A percentile compares a stretch with the other conserved stretches of the same genome.
Conservation (phyloP, 2,888 invertebrate species). For the Eupeodes latifasciatus region DNA sequence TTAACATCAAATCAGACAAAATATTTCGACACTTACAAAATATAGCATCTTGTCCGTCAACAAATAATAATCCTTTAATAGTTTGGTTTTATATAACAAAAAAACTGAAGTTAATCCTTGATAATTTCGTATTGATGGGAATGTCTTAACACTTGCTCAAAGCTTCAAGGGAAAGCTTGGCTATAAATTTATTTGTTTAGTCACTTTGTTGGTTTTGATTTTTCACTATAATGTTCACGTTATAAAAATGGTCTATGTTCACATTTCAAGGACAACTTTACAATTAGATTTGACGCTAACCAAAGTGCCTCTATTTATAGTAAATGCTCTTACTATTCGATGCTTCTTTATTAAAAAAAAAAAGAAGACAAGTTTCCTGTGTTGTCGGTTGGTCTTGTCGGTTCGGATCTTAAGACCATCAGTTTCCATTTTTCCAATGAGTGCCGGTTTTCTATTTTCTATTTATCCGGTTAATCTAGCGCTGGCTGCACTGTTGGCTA, state of each 20-base stretch:
- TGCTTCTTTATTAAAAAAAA: constrained; percentile 7
- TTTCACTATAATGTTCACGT: too few species aligned
- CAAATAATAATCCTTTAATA: background rate
- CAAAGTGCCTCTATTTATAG: constrained; percentile 79
- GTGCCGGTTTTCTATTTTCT: constrained; percentile 71
- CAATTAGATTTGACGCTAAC: constrained; percentile 81
- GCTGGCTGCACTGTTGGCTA: background rate
- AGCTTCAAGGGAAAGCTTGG: background rate
- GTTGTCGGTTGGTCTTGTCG: background rate
- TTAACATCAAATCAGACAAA: background rate
- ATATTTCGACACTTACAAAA: constrained; percentile 55
- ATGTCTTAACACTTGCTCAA: background rate
- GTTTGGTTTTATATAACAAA: background rate
- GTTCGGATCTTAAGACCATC: constrained; percentile 38
- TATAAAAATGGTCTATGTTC: constrained; percentile 34
- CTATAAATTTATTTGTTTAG: constrained; percentile 27
- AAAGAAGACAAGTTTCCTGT: constrained; percentile 61
- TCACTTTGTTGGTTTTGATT: too few species aligned
- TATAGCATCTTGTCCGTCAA: constrained; percentile 38
- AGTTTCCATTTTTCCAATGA: constrained; percentile 31
- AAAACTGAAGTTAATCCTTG: background rate
- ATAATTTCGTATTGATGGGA: too few species aligned
- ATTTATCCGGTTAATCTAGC: constrained; percentile 66
- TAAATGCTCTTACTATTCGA: constrained; percentile 33
- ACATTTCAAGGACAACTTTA: constrained; percentile 83